These are phyloP conservation scores for Cepphus grylle DNA, from an alignment of 2,113 vertebrate species.

Conservation along the genomic window DNA sequence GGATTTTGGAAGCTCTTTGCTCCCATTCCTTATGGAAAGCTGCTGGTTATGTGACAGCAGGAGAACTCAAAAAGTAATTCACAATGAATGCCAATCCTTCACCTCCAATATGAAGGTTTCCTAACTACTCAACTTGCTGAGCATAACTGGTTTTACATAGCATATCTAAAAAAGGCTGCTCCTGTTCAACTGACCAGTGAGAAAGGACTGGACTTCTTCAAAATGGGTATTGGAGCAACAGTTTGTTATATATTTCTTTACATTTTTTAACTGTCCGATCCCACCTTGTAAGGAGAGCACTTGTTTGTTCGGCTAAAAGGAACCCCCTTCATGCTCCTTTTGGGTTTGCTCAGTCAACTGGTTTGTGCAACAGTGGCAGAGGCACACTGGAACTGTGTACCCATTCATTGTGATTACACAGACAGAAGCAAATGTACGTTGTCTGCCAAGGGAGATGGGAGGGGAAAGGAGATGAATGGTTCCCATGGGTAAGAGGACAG, in stretches of 20 bases:
- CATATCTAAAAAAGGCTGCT: conserved; percentile 43
- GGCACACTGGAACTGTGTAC: conserved; percentile 48
- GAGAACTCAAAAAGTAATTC: conserved; percentile 59
- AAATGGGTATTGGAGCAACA: conserved; percentile 67
- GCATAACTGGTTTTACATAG: conserved; percentile 63
- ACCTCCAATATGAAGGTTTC: conserved; percentile 49
- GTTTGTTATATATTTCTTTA: conserved; percentile 69
- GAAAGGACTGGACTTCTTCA: conserved; percentile 68
- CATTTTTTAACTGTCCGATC: conserved; percentile 58
- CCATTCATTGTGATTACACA: conserved; percentile 69
- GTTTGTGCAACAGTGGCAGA: conserved; percentile 63
- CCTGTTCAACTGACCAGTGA: conserved; percentile 69
- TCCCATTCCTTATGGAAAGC: neutral
- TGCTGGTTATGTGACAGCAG: conserved; percentile 41
- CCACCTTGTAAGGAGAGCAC: conserved; percentile 65
- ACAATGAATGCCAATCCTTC: conserved; percentile 63
- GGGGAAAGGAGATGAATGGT: conserved; percentile 37
- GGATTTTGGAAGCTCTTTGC: neutral
- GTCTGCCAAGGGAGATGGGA: conserved; percentile 40
- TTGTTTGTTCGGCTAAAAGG: conserved; percentile 57
- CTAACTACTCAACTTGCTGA: conserved; percentile 57
- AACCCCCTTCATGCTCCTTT: conserved; percentile 53
- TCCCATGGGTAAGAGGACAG: conserved; percentile 57
- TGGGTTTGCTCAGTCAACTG: conserved; percentile 52
- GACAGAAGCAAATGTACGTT: conserved; percentile 72